A percentile compares a stretch with the other conserved stretches of the same genome.
These are phyloP conservation scores for Papilio dardanus DNA, from an alignment of 1,140 invertebrate genomes.

Conservation along the genomic window DNA sequence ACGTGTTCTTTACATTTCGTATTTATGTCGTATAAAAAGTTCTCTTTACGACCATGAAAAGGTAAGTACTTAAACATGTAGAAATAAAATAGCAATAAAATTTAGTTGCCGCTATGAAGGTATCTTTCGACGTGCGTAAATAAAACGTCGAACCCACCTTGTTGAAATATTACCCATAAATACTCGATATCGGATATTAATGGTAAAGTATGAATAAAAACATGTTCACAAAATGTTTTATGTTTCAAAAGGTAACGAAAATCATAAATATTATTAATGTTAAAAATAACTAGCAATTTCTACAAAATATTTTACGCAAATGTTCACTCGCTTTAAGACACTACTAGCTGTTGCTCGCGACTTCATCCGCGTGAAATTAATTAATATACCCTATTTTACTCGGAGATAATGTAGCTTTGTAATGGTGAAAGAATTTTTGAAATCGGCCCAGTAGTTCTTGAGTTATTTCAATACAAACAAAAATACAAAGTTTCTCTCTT, in stretches of 20 bases:
- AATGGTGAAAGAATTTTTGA: too few relatives aligned
- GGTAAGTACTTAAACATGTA: not conserved
- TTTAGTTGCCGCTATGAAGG: constrained; percentile 4
- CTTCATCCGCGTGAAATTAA: too few relatives aligned
- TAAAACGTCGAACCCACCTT: constrained; percentile 9
- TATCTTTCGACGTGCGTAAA: constrained; percentile 10
- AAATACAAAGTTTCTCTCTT: too few relatives aligned
- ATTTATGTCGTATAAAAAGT: constrained; percentile 5
- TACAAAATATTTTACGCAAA: not conserved
- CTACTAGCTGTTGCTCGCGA: too few relatives aligned
- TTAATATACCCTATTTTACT: too few relatives aligned
- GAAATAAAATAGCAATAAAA: constrained; percentile 26
- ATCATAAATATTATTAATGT: not conserved
- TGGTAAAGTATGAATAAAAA: constrained; percentile 20
- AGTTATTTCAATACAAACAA: too few relatives aligned
- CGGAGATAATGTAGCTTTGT: too few relatives aligned
- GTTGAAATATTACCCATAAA: constrained; percentile 22
- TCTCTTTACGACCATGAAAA: constrained; percentile 2
- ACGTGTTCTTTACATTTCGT: not conserved
- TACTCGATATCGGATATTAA: constrained; percentile 20
- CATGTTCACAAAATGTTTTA: constrained; percentile 22
- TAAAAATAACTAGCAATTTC: not conserved
- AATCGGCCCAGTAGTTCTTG: too few relatives aligned
- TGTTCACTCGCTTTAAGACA: too few relatives aligned
- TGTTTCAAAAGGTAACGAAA: not conserved